phyloP scores from a whole-genome alignment of 2,888 invertebrate species.

The Dryococelus australis region DNA sequence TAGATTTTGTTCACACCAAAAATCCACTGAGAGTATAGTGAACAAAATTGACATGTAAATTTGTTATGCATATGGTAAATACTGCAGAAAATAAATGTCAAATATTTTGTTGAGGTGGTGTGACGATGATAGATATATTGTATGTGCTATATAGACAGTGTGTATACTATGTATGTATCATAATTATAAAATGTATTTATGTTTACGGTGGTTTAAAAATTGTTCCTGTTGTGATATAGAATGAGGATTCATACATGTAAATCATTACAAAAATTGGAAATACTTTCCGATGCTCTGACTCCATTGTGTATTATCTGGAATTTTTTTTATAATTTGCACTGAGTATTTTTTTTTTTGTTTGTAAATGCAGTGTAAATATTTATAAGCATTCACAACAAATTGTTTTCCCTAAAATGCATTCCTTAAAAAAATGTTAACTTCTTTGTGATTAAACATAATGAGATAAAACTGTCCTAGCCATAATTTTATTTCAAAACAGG shows the following conservation, averaged over 20 bases:
- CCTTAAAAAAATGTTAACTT: not conserved
- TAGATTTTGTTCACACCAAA: not conserved
- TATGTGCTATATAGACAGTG: not conserved
- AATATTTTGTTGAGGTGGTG: not conserved
- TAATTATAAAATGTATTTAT: not conserved
- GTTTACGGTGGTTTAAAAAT: not conserved
- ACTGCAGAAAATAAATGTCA: too few species aligned
- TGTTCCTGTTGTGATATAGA: constrained; percentile 7
- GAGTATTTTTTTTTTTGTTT: not conserved
- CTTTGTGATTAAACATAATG: not conserved
- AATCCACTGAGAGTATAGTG: not conserved
- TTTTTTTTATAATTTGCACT: not conserved
- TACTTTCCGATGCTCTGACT: not conserved
- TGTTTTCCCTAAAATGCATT: not conserved
- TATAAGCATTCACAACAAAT: not conserved
- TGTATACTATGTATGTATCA: not conserved
- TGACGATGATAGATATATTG: not conserved
- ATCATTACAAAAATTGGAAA: not conserved
- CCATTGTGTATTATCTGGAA: not conserved
- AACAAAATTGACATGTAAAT: too few species aligned
- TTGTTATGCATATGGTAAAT: too few species aligned
- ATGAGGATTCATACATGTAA: not conserved
- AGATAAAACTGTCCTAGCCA: not conserved
- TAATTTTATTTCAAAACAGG: too few species aligned
- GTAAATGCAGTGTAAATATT: not conserved